Conservation (phyloP, 2,113 vertebrate genomes). For the Myotis lucifugus region DNA sequence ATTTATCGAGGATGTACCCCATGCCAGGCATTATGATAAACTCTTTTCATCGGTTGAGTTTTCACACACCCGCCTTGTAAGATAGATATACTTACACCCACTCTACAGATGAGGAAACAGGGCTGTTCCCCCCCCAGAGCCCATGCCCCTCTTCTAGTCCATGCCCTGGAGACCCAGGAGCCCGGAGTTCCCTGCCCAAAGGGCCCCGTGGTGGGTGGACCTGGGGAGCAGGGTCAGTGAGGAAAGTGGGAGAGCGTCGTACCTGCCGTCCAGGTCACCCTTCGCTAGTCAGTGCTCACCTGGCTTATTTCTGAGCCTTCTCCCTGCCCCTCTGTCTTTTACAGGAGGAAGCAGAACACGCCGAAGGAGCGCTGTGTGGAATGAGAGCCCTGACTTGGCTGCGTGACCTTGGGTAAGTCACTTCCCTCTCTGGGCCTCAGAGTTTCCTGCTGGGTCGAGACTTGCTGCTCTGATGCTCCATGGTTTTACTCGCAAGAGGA, state of each 20-base stretch:
- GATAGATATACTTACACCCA: background rate
- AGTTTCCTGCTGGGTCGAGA: background rate
- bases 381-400: background rate
- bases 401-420: background rate
- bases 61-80: background rate
- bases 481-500: background rate
- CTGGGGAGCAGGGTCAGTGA: background rate
- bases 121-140: too few relatives aligned
- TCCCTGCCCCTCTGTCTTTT: background rate
- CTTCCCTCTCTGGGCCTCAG: background rate
- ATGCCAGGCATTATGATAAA: background rate
- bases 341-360: background rate
- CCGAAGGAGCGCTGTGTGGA: background rate
- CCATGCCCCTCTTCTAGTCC: background rate
- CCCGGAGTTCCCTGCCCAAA: background rate
- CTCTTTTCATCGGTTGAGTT: background rate
- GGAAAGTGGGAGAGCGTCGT: background rate
- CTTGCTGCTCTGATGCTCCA: background rate
- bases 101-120: background rate
- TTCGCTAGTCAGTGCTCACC: background rate
- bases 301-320: background rate
- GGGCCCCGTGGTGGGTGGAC: accelerated
- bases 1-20: background rate
- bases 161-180: background rate
- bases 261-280: accelerated